Base-by-base conservation (phyloP, 2,113 vertebrate genomes). In the Sylvilagus bachmani region DNA sequence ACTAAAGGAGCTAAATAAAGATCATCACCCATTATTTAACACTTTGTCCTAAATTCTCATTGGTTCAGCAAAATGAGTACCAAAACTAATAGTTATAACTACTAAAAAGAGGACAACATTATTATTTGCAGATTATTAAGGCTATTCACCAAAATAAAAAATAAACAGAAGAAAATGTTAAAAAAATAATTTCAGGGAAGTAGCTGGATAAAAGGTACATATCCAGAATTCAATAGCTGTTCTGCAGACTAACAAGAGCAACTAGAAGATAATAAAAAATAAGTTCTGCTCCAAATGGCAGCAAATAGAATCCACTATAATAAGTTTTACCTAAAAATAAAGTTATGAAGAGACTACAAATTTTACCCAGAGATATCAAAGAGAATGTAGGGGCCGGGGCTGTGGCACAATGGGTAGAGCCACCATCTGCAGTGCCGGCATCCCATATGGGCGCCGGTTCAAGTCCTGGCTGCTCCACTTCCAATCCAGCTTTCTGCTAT, bases 31-130 rank as follows among this genome's bases (percentile, higher is more conserved):
- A 66, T 75, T 67, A 89, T 77, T 90, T 84, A 94, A 84, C 9
- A 70, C 0, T 74, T 64, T 64, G 49, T 21, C 79, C 38, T 12
- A 89, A 83, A 93, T 89, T 86, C 90, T 86, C 33, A 49, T 55
- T 36, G 71, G 13, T 81, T 4, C 49, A 84, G 89, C 89, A 22
- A 91, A 14, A 79, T 21, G 55, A 36, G 44, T 90, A 86, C 17
- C n/a, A 83, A 86, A 84, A 85, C 17, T 69, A 90, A 85, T 24
- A 90, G 58, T 53, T 74, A n/a, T 16, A 85, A 55, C 33, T 91
- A 95, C 33, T 74, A 84, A n/a, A 91, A 92, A 96, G 55, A 61
- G 90, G 51, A 88, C 53, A 95, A 66, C 87, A 61, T 83, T 73
- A 70, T 73, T 79, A 92, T 87, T 75, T 88, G 71, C 11, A 90